Evolutionary conservation across 2,113 vertebrate species (phyloP), one percentile per base, ranked within the genome.

Genomic region (Phainopepla nitens): DNA sequence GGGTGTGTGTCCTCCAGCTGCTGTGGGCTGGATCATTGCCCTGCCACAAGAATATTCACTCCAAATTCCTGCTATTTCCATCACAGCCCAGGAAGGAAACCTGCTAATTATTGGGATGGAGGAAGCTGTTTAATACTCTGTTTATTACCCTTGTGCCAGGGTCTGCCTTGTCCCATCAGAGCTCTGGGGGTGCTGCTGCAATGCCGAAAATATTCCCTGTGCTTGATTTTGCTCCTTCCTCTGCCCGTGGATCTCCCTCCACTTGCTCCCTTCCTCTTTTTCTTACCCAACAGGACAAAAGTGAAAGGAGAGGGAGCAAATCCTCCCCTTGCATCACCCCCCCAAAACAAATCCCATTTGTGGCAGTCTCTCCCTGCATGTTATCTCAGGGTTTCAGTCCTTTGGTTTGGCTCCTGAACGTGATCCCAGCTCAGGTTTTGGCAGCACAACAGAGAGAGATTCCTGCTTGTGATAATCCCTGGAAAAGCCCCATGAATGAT

Each of bases 331-430:
- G 64, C 56, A 10, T 10, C 19, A 36, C 7, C 3, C 24, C 42
- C 42, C 57, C 66, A 18, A 42, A 96, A 70, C 79, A 69, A 95
- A 92, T 90, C 82, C 91, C 80, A 16, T 47, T 70, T 84, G 76
- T 69, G 82, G 39, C 71, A 36, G 29, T 50, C 39, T 61, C n/a
- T 65, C 73, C 56, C 83, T 96, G 79, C 90, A 83, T 87, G 76
- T 96, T 95, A 95, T 87, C 95, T 97, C 80, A 10, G 81, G 72
- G 45, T 81, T 95, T 76, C 97, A 96, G 90, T 79, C 72, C 18
- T 80, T 94, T 39, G 0, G 8, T 81, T 73, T 94, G 94, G 93
- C 95, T 87, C 35, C 76, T 54, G 53, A 10, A 36, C 0, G 9
- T 49, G 72, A 28, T 72, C 57, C 72, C 45, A 39, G 92, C 79